These are phyloP conservation scores for Pseudococcus jackbeardsleyi DNA, from an alignment of 2,888 invertebrate species.

Conservation along the genomic window DNA sequence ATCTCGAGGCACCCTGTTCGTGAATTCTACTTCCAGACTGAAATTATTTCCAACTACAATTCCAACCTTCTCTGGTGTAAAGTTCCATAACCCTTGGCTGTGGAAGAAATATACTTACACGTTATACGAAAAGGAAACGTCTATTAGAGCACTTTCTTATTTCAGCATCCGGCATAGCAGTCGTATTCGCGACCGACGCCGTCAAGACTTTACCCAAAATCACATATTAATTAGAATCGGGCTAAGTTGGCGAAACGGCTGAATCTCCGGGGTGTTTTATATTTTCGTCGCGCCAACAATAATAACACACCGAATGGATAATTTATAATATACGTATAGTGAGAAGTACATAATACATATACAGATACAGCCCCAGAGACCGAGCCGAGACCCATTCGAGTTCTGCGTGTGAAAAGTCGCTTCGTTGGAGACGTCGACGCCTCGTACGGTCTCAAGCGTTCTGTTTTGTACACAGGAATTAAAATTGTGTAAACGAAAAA, in stretches of 20 bases:
- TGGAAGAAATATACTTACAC: no score
- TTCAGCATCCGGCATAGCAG: not conserved
- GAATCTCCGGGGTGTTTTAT: conserved; percentile 34
- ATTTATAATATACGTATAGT: not conserved
- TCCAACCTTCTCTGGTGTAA: no score
- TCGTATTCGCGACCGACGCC: not conserved
- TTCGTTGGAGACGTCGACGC: not conserved
- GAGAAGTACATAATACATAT: not conserved
- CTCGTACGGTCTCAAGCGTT: conserved; percentile 1
- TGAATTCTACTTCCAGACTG: no score
- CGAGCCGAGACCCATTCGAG: conserved; percentile 5
- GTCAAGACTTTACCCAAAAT: not conserved
- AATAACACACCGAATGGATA: not conserved
- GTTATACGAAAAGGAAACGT: no score
- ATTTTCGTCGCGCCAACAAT: not conserved
- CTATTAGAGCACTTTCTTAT: not conserved
- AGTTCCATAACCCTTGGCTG: no score
- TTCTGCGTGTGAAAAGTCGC: not conserved
- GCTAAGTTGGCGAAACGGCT: conserved; percentile 10
- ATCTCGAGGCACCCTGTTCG: no score
- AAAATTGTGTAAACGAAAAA: conserved; percentile 22
- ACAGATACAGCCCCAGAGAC: conserved; percentile 2
- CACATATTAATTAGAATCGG: not conserved
- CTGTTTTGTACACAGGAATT: conserved; percentile 9
- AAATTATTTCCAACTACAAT: no score